Evolutionary conservation across 2,113 vertebrate species (phyloP).

Genomic region (Campylorhamphus procurvoides): DNA sequence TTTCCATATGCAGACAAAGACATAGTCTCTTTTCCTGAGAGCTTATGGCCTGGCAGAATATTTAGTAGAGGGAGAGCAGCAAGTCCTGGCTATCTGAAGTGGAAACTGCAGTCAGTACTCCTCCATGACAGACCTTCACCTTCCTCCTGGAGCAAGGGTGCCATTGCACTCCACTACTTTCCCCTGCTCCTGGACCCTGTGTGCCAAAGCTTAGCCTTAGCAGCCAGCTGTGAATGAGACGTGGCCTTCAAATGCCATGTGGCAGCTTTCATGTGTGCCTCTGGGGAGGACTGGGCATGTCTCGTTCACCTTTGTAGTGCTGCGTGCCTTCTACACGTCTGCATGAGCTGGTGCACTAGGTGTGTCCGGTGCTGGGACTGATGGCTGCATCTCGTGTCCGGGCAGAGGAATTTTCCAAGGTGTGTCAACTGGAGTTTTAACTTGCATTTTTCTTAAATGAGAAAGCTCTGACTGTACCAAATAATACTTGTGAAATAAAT

Average conservation of each 20-base stretch:
- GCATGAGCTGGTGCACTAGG: not conserved
- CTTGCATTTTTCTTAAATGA: constrained; percentile 16
- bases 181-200: fast-evolving
- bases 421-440: not conserved
- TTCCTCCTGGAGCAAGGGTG: not conserved
- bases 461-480: not conserved
- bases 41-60: not conserved
- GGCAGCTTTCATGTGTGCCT: not conserved
- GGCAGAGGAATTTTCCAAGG: constrained; percentile 24
- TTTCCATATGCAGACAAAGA: constrained; percentile 22
- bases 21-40: not conserved
- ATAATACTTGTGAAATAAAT: not conserved
- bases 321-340: not conserved
- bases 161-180: not conserved
- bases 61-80: not conserved
- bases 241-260: not conserved
- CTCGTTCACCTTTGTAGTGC: fast-evolving
- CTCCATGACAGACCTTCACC: fast-evolving
- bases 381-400: not conserved
- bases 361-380: fast-evolving
- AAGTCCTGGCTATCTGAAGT: not conserved
- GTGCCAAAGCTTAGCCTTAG: not conserved
- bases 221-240: not conserved
- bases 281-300: not conserved
- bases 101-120: not conserved